These are phyloP conservation scores for Sphyrna mokarran DNA, from an alignment of 2,113 vertebrate species.

Conservation along the genomic window DNA sequence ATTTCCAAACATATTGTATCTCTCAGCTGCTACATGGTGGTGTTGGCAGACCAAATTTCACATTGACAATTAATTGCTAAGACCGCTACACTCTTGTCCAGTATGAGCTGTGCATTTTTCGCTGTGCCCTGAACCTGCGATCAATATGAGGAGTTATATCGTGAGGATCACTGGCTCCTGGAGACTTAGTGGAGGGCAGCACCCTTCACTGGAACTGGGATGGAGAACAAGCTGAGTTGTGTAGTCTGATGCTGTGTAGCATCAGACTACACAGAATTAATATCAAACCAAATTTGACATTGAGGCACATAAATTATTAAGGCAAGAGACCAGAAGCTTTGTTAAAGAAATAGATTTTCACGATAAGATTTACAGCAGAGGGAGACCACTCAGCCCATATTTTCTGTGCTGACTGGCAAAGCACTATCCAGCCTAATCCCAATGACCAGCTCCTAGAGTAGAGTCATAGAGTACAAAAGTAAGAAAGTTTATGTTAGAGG, in stretches of 20 bases:
- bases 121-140: not conserved
- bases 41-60: not conserved
- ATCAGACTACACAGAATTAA: not conserved
- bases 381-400: no score
- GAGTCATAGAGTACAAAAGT: no score
- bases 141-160: not conserved
- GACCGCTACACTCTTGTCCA: not conserved
- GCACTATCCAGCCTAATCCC: no score
- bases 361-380: no score
- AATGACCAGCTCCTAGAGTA: no score
- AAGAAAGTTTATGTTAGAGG: no score
- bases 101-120: not conserved
- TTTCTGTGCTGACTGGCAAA: no score
- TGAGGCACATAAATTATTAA: not conserved
- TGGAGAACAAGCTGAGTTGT: not conserved
- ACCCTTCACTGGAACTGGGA: not conserved
- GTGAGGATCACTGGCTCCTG: not conserved
- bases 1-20: not conserved
- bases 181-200: not conserved
- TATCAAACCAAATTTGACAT: not conserved
- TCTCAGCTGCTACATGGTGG: not conserved
- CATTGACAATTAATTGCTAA: not conserved
- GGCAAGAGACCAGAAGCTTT: no score
- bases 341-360: no score
- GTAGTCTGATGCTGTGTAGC: no score